phyloP scores from a whole-genome alignment of 2,113 vertebrate species.

The Myotis davidii region DNA sequence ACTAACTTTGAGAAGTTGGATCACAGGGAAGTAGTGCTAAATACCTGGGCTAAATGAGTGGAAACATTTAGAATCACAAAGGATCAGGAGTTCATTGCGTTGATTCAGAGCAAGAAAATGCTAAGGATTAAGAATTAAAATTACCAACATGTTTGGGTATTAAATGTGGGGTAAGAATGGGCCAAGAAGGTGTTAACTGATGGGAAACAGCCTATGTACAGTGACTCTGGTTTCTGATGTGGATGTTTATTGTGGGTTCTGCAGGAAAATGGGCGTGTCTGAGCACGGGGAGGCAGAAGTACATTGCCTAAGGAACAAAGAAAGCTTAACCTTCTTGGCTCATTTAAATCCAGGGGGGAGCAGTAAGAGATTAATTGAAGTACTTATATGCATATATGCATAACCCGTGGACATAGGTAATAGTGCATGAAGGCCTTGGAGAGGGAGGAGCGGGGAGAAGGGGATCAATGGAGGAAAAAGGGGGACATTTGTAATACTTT shows the following conservation, averaged over 20 bases:
- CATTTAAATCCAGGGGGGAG: background rate
- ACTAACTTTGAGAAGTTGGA: background rate
- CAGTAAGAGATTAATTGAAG: no score
- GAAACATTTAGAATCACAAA: background rate
- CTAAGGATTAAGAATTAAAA: background rate
- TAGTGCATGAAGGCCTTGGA: no score
- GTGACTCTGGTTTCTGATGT: background rate
- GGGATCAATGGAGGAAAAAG: no score
- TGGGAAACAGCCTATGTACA: background rate
- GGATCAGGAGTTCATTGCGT: background rate
- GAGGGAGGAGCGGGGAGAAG: no score
- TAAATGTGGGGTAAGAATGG: background rate
- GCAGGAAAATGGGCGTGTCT: background rate
- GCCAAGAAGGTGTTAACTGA: background rate
- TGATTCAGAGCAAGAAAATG: background rate
- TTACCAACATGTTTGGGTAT: background rate
- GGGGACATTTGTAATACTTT: no score
- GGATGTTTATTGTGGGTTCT: background rate
- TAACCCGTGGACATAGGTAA: no score
- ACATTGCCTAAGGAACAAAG: background rate
- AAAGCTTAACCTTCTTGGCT: background rate
- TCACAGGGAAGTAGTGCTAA: background rate
- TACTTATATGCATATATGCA: no score
- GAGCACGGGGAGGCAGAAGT: background rate
- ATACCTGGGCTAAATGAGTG: fast-evolving